Evolutionary conservation across 2,888 invertebrate species (phyloP).

Genomic region (Pemphredon lugubris): DNA sequence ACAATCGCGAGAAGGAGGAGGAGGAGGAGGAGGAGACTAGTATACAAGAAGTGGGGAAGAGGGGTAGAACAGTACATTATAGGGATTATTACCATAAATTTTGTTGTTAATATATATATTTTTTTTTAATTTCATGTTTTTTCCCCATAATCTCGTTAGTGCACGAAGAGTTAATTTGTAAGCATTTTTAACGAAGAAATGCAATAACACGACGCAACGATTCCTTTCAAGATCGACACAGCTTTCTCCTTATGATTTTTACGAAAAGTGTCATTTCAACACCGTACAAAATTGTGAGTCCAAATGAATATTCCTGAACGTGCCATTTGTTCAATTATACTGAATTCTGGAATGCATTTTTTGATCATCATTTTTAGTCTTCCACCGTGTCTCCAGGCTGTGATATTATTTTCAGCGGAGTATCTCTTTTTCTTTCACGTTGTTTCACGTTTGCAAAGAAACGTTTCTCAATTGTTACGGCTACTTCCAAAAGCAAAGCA

Average conservation of each 20-base stretch:
- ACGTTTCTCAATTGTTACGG: constrained; percentile 15
- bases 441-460: constrained; percentile 15
- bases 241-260: no score
- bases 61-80: not conserved
- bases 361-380: constrained; percentile 49
- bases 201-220: no score
- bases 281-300: not conserved
- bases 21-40: constrained; percentile 51
- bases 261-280: no score
- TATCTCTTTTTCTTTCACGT: constrained; percentile 53
- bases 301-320: not conserved
- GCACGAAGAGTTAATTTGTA: not conserved
- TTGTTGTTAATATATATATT: no score
- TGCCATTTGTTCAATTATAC: constrained; percentile 24
- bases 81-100: no score
- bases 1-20: constrained; percentile 55
- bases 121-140: no score
- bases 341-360: constrained; percentile 7
- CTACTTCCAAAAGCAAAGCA: constrained; percentile 17
- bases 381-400: constrained; percentile 63
- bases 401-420: constrained; percentile 63
- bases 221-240: no score
- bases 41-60: constrained; percentile 11
- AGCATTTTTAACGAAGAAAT: no score
- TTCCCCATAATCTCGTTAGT: not conserved